Base-by-base conservation (phyloP, 2,888 invertebrate species). In the Ichneumoninae sp. region DNA sequence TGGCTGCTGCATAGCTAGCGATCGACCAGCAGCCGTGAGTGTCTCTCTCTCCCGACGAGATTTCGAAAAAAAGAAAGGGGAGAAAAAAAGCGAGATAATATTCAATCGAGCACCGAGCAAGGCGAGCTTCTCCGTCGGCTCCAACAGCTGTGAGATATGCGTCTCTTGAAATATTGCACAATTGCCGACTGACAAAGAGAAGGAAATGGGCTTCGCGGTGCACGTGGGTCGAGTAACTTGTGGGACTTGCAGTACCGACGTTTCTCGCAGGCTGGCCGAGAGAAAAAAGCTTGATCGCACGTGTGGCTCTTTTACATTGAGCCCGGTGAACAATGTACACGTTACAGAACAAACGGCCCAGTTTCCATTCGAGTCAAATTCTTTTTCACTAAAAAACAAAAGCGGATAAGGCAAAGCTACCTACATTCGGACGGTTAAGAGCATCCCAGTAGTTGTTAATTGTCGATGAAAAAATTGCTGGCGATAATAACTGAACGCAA, bases 171-270 rank as follows among this genome's bases (percentile, higher is more conserved):
- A 76, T 71, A 83, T 83, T 83, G 79, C 83, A 83, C 83, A 83
- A 83, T 80, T 83, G 79, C 75, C 66, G 52, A 22, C 66, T 75
- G 83, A 83, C 83, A 75, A 83, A 83, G 79, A 71, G 57, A 75
- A 83, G 83, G 75, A 83, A 83, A 80, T 71, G 65, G 70, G 57
- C 70, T 33, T 44, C 65, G 36, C 33, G 66, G 71, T 76, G 79
- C 83, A 83, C 83, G 83, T 83, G 83, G 83, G 83, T 76, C 79
- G 83, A 33, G 47, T 57, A 66, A 52, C 36, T 76, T 36, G 75
- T 66, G 52, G 40, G 52, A 75, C 65, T 33, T 22, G 65, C 44
- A 19, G 44, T 16, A 47, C 44, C 36, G n/a, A 1, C 10, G 40
- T 30, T 65, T 47, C 13, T 70, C 54, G 22, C 57, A 22, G 26